A percentile compares a stretch with the other conserved stretches of the same genome.
These are phyloP conservation scores for Scalopus aquaticus DNA, from an alignment of 2,113 vertebrate species.

Conservation along the genomic window DNA sequence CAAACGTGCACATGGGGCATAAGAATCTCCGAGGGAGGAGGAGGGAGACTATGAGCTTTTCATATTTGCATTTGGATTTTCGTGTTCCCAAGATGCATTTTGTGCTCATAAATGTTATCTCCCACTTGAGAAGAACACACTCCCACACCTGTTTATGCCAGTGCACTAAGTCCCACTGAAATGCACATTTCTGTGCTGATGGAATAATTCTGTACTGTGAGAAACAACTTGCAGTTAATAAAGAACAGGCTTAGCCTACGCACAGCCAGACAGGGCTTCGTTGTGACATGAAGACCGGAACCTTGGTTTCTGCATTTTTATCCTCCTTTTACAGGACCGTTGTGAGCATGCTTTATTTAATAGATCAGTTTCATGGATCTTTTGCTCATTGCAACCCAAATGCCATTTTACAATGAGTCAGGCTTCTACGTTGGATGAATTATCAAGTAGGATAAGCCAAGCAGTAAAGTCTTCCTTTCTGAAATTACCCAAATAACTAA, in stretches of 20 bases:
- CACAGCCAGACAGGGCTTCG: background rate
- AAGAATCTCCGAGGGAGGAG: background rate
- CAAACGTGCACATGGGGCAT: background rate
- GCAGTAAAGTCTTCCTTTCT: background rate
- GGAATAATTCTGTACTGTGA: background rate
- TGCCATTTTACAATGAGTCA: background rate
- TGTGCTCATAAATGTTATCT: background rate
- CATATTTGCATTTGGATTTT: background rate
- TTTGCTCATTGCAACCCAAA: background rate
- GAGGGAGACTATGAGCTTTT: background rate
- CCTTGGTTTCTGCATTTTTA: background rate
- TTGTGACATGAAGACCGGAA: background rate
- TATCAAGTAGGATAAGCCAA: background rate
- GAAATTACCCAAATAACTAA: background rate
- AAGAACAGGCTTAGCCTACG: background rate
- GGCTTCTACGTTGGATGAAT: background rate
- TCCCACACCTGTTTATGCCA: slow-evolving; percentile 1
- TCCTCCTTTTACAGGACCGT: background rate
- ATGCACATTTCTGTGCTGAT: background rate
- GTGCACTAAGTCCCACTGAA: background rate
- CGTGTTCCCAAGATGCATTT: background rate
- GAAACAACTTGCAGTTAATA: slow-evolving; percentile 4
- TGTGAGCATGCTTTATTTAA: background rate
- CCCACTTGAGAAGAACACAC: background rate
- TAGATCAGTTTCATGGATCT: background rate